Evolutionary conservation across 2,113 vertebrate genomes (phyloP).

Genomic region (Corapipo altera): DNA sequence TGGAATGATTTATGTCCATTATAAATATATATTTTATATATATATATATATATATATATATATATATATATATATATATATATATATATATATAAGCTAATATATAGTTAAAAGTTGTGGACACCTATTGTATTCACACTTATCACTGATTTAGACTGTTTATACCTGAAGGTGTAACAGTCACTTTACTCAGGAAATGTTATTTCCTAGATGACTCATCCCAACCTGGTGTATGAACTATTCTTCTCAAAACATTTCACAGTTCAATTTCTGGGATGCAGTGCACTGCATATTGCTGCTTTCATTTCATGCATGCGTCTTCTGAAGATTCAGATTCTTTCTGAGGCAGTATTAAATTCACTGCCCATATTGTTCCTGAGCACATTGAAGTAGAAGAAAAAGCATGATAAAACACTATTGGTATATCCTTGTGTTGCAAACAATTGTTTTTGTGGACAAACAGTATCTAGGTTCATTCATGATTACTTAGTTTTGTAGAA

Average conservation of each 20-base stretch:
- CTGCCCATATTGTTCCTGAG: accelerated
- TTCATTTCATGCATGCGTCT: neutral
- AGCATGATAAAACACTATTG: neutral
- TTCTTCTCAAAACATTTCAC: neutral
- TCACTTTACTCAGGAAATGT: neutral
- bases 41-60: neutral
- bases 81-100: neutral
- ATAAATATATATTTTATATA: no score
- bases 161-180: neutral
- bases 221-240: neutral
- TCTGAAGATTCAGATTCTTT: neutral
- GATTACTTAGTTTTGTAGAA: neutral
- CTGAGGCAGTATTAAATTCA: neutral
- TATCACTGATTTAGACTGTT: neutral
- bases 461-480: neutral
- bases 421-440: neutral
- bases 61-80: neutral
- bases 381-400: neutral
- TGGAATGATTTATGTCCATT: neutral
- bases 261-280: neutral
- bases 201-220: neutral
- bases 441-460: neutral
- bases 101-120: neutral
- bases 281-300: neutral
- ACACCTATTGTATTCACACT: neutral